Evolutionary conservation across 1,140 invertebrate species (phyloP).

Genomic region (Drosophila teissieri): DNA sequence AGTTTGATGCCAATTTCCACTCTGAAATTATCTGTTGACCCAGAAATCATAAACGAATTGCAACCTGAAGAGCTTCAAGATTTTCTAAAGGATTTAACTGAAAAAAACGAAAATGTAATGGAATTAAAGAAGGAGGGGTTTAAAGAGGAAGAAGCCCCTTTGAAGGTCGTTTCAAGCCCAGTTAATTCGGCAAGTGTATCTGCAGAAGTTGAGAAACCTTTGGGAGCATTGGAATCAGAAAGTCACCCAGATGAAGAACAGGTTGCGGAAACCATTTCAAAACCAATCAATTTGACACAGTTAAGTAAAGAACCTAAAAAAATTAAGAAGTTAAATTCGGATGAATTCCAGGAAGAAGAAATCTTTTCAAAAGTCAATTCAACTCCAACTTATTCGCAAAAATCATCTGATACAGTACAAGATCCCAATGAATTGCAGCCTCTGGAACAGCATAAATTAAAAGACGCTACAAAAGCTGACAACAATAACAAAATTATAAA

Average conservation of each 20-base stretch:
- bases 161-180: too few relatives aligned
- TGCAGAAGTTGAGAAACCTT: too few relatives aligned
- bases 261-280: background rate
- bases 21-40: background rate
- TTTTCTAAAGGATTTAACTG: background rate
- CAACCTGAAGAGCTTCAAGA: background rate
- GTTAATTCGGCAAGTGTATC: too few relatives aligned
- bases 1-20: background rate
- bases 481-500: too few relatives aligned
- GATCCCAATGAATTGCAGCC: background rate
- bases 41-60: background rate
- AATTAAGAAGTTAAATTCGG: background rate
- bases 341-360: background rate
- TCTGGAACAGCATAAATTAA: background rate
- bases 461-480: background rate
- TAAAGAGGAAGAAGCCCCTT: too few relatives aligned
- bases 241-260: background rate
- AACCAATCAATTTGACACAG: background rate
- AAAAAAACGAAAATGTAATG: too few relatives aligned
- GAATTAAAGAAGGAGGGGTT: too few relatives aligned
- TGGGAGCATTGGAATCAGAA: background rate
- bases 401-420: background rate
- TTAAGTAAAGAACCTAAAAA: background rate
- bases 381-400: background rate
- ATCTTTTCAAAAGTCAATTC: too few relatives aligned